Conservation (phyloP, 2,797 vertebrate genomes). For the Dendrocincla tyrannina region DNA sequence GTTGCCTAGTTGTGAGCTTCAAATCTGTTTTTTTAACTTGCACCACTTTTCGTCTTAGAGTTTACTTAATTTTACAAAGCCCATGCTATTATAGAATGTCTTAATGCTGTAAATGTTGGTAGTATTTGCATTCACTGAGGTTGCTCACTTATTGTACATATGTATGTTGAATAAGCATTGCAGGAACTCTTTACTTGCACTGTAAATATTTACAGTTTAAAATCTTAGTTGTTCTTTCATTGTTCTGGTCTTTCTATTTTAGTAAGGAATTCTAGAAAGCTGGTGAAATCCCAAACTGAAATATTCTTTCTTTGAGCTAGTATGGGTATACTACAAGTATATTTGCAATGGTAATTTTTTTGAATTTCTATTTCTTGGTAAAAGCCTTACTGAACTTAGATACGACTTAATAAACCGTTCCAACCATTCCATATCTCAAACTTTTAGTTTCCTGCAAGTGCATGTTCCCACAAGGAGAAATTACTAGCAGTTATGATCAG, state of each 20-base stretch:
- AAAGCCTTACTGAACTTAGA: not conserved
- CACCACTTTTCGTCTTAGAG: not conserved
- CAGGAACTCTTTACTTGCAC: not conserved
- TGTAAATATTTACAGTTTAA: not conserved
- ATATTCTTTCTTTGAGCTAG: not conserved
- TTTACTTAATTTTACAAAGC: not conserved
- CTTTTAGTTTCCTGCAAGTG: not conserved
- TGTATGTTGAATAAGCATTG: accelerated
- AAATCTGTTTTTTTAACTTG: not conserved
- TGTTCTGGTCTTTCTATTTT: not conserved
- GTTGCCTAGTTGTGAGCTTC: not conserved
- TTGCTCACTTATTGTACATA: accelerated
- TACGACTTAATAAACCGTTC: not conserved
- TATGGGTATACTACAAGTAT: accelerated
- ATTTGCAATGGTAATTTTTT: not conserved
- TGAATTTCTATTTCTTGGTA: not conserved
- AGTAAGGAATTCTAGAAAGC: not conserved
- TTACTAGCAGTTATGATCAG: not conserved
- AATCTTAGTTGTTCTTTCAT: not conserved
- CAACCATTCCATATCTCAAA: not conserved
- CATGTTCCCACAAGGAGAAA: not conserved
- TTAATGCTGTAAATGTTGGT: not conserved
- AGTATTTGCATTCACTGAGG: not conserved
- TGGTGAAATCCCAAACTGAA: not conserved
- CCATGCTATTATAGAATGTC: accelerated